phyloP scores from a whole-genome alignment of 37 sponge, comb jelly and placozoan species.

The Ianthella basta region DNA sequence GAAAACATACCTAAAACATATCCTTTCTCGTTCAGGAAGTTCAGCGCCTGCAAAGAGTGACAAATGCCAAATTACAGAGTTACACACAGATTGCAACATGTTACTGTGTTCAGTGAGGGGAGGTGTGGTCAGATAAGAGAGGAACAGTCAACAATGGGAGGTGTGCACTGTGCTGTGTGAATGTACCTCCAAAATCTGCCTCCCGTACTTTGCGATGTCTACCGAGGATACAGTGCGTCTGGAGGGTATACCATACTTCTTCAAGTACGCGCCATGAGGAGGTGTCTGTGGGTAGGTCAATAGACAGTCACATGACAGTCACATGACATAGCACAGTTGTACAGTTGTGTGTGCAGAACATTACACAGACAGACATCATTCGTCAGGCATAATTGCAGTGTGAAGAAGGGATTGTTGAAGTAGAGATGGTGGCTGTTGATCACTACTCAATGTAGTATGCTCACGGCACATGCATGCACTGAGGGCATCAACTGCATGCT shows the following conservation, averaged over 20 bases:
- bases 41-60: slow-evolving; percentile 49
- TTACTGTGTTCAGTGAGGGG: too few relatives aligned
- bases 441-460: too few relatives aligned
- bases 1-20: slow-evolving; percentile 71
- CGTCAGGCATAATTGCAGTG: too few relatives aligned
- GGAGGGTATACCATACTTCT: slow-evolving; percentile 53
- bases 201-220: slow-evolving; percentile 61
- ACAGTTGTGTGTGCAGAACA: background rate
- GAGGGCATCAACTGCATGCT: too few relatives aligned
- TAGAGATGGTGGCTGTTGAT: too few relatives aligned
- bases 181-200: slow-evolving; percentile 78
- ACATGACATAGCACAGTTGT: background rate
- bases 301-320: background rate
- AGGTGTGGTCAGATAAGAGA: too few relatives aligned
- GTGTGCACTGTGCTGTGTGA: background rate
- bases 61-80: background rate
- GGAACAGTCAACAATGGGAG: background rate
- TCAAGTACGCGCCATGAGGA: slow-evolving; percentile 31
- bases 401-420: too few relatives aligned
- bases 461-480: too few relatives aligned
- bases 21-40: slow-evolving; percentile 76
- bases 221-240: slow-evolving; percentile 2
- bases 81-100: background rate
- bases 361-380: background rate
- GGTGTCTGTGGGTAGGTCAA: background rate